Evolutionary conservation across 1,140 invertebrate genomes (phyloP).

Genomic region (Trichonephila clavata): DNA sequence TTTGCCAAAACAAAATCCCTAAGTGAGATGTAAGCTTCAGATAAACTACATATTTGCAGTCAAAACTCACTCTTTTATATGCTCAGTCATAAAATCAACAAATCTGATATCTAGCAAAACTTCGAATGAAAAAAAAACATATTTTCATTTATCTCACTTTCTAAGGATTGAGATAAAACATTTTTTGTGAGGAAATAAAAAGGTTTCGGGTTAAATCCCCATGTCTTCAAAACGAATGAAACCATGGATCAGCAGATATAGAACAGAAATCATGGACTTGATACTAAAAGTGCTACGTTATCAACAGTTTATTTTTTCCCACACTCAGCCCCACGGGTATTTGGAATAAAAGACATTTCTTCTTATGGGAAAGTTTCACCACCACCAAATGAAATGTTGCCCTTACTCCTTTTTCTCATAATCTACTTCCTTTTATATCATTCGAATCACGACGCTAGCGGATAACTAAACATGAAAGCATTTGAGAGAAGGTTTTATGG

Average conservation of each 20-base stretch:
- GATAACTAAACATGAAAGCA: constrained; percentile 9
- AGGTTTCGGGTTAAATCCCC: background rate
- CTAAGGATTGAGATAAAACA: constrained; percentile 40
- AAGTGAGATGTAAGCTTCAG: background rate
- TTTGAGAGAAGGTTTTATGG: constrained; percentile 43
- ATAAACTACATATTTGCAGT: constrained; percentile 1
- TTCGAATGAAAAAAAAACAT: background rate
- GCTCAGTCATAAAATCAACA: constrained; percentile 20
- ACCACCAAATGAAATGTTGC: constrained; percentile 22
- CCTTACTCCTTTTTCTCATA: constrained; percentile 1
- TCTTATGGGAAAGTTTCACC: background rate
- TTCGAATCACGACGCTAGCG: constrained; percentile 25
- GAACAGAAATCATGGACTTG: constrained; percentile 30
- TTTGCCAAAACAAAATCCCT: too few relatives aligned
- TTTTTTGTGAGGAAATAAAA: constrained; percentile 20
- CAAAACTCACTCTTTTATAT: background rate
- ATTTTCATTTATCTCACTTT: constrained; percentile 42
- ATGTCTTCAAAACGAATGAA: constrained; percentile 19
- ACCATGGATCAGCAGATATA: background rate
- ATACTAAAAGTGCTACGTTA: constrained; percentile 43
- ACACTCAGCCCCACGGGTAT: constrained; percentile 2
- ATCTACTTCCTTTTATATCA: constrained; percentile 31
- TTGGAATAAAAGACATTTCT: background rate
- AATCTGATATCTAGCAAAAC: background rate
- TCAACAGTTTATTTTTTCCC: constrained; percentile 46